Percentiles rank a stretch among this genome's conserved stretches.
These are phyloP conservation scores for Drosophila sproati DNA, from an alignment of 1,140 invertebrate genomes.

Conservation along the genomic window DNA sequence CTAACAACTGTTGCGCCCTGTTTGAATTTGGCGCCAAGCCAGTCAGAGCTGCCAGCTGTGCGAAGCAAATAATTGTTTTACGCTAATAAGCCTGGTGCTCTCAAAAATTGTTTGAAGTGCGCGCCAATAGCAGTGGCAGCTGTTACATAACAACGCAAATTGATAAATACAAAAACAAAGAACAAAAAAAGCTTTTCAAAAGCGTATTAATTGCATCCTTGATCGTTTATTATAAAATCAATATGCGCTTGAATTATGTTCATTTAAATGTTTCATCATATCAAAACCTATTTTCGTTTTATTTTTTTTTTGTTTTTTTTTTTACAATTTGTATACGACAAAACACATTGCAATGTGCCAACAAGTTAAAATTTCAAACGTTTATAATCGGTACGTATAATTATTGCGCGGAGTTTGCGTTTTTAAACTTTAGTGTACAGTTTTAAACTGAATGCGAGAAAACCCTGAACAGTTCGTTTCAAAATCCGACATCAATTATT, in stretches of 20 bases:
- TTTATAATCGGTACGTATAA: constrained; percentile 60
- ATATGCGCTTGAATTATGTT: constrained; percentile 43
- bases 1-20: constrained; percentile 13
- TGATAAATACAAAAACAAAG: background rate
- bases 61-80: background rate
- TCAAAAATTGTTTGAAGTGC: constrained; percentile 7
- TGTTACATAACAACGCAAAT: background rate
- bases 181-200: background rate
- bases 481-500: constrained; percentile 43
- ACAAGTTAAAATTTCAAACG: constrained; percentile 80
- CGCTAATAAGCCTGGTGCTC: constrained; percentile 16
- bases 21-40: background rate
- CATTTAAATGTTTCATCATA: constrained; percentile 66
- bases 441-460: constrained; percentile 70
- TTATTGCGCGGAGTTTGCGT: constrained; percentile 67
- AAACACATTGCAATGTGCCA: constrained; percentile 77
- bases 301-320: constrained; percentile 55
- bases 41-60: background rate
- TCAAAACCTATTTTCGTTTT: constrained; percentile 61
- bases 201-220: constrained; percentile 18
- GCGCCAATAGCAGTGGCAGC: constrained; percentile 1
- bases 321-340: constrained; percentile 53
- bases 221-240: constrained; percentile 60
- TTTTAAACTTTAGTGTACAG: constrained; percentile 68
- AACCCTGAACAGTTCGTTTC: constrained; percentile 58